Evolutionary conservation across 1,140 invertebrate genomes (phyloP), one percentile per base, ranked within the genome.

Genomic region (Notospermus geniculatus): DNA sequence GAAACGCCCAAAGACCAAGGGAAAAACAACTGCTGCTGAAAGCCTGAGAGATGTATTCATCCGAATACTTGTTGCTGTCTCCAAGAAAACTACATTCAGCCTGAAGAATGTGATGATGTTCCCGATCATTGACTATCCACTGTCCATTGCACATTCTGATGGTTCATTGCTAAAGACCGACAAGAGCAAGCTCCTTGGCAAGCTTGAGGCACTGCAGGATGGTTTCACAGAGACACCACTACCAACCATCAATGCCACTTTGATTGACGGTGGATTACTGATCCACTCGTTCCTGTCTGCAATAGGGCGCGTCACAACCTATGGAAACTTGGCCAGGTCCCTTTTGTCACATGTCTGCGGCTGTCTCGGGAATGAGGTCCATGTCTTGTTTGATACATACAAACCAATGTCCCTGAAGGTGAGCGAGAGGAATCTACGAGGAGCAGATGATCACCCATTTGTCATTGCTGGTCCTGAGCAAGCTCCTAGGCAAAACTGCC

Each of bases 331-430:
- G 25, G 46, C 39, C 25, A 23, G 46, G n/a, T 23, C n/a, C 4
- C n/a, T 50, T 23, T 9, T 50, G 46, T 5, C 25, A 19, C 9
- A 50, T 9, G 25, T 50, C 46, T 50, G 46, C n/a, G n/a, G 5
- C 4, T 5, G 9, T 50, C n/a, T 4, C 4, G n/a, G 46, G n/a
- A 27, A 50, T 50, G 46, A 19, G n/a, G n/a, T 50, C 25, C 46
- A 50, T 50, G 19, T 50, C 9, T n/a, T 50, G 46, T 27, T 50
- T 23, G 46, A 50, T 50, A 50, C 19, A 5, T 50, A 50, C 46
- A n/a, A 7, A 4, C 4, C 46, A 4, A 5, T 5, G 25, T 50
- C 46, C 46, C n/a, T 7, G 9, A 50, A 19, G 25, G 46, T 9
- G 9, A 19, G n/a, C n/a, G 46, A 50, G 46, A 19, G 46, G n/a